These are phyloP conservation scores for Branchipolynoe longqiensis DNA, from an alignment of 2,888 invertebrate species.

Conservation along the genomic window DNA sequence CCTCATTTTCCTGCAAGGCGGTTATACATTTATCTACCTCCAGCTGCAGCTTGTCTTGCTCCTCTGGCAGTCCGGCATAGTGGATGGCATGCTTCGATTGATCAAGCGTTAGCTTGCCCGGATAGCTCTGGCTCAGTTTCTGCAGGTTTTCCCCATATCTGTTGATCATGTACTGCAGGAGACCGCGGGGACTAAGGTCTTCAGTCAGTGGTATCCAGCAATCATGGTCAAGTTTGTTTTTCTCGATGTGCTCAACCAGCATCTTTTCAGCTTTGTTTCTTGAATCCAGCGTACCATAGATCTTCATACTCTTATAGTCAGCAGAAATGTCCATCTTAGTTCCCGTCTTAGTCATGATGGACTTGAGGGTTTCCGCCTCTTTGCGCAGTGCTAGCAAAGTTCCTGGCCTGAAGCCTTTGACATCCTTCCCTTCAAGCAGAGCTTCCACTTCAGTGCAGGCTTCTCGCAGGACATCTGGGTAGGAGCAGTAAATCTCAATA, in stretches of 20 bases:
- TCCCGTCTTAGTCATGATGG: conserved; percentile 1
- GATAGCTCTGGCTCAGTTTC: background rate
- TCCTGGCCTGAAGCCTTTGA: background rate
- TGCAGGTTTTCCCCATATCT: conserved; percentile 39
- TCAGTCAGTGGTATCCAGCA: conserved; percentile 37
- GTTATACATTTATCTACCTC: conserved; percentile 8
- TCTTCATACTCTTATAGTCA: conserved; percentile 20
- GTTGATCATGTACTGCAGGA: conserved; percentile 44
- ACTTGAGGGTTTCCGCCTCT: conserved; percentile 16
- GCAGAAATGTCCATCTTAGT: conserved; percentile 36
- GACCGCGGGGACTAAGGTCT: conserved; percentile 20
- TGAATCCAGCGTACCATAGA: conserved; percentile 3
- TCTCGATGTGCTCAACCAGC: conserved; percentile 18
- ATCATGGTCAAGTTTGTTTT: conserved; percentile 13
- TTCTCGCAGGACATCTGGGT: conserved; percentile 32
- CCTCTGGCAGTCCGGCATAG: background rate
- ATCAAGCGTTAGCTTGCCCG: conserved; percentile 18
- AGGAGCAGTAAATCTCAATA: conserved; percentile 29
- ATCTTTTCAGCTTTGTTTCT: background rate
- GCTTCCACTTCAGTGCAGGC: conserved; percentile 20
- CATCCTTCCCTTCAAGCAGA: background rate
- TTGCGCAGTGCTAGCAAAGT: conserved; percentile 25
- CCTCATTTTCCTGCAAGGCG: conserved; percentile 37
- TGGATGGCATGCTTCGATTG: conserved; percentile 43
- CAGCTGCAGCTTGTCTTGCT: conserved; percentile 27